Percentiles rank a stretch among this genome's conserved stretches.
Evolutionary conservation across 2,797 vertebrate genomes (phyloP).

Genomic region (Margarornis squamiger): DNA sequence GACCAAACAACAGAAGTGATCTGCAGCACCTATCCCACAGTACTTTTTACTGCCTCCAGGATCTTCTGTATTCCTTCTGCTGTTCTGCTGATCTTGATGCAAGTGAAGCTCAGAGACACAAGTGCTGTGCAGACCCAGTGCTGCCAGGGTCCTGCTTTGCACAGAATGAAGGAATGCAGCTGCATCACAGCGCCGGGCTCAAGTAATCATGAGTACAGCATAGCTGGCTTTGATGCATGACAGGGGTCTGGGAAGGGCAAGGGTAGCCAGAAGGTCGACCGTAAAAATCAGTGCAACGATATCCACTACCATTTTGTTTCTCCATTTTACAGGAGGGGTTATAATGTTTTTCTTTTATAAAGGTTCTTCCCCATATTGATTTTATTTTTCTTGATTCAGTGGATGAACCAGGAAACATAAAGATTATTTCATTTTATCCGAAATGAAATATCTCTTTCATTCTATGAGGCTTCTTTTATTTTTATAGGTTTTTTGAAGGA

Average conservation of each 20-base stretch:
- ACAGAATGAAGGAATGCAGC: not conserved
- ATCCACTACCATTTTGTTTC: not conserved
- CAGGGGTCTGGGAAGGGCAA: conserved; percentile 38
- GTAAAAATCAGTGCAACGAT: conserved; percentile 14
- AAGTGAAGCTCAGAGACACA: not conserved
- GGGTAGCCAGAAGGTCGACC: conserved; percentile 21
- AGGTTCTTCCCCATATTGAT: conserved; percentile 8
- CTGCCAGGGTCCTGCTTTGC: accelerated
- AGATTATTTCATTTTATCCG: not conserved
- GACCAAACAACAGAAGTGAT: not conserved
- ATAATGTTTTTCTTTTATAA: conserved; percentile 3
- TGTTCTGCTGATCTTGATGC: not conserved
- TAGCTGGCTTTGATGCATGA: conserved; percentile 20
- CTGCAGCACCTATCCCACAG: not conserved
- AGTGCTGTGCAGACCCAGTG: not conserved
- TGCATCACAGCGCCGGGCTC: accelerated
- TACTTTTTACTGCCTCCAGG: not conserved
- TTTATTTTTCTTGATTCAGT: conserved; percentile 17
- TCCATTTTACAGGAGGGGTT: not conserved
- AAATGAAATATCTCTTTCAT: not conserved
- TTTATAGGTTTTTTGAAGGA: not conserved
- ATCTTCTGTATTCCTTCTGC: not conserved
- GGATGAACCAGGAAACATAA: not conserved
- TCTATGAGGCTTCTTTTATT: not conserved
- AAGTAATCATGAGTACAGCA: not conserved